phyloP scores from a whole-genome alignment of 1,140 invertebrate species.

The Rhagoletis pomonella region DNA sequence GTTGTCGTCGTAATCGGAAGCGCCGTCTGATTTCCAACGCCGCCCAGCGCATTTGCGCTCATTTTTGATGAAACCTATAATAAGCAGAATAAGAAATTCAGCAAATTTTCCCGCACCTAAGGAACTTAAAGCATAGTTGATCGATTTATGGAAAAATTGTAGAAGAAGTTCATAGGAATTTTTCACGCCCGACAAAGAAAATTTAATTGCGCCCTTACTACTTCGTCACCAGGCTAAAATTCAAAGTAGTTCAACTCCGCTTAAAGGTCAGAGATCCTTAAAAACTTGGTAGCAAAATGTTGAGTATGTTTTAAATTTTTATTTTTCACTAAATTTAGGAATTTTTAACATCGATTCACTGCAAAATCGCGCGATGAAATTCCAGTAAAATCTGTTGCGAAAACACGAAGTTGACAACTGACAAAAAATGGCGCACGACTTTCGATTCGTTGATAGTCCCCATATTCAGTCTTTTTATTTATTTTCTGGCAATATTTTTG shows the following conservation, averaged over 20 bases:
- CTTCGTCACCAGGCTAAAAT: background rate
- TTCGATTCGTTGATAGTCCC: constrained; percentile 38
- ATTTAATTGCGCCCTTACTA: constrained; percentile 47
- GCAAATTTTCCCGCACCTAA: background rate
- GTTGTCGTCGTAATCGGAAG: constrained; percentile 34
- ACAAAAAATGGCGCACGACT: constrained; percentile 54
- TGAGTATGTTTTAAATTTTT: background rate
- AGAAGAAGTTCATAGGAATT: background rate
- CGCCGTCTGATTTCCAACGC: background rate
- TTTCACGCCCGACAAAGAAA: constrained; percentile 29
- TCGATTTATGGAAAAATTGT: background rate
- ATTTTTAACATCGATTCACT: background rate
- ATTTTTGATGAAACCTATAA: constrained; percentile 20
- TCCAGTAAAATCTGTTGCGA: constrained; percentile 24
- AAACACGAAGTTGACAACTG: constrained; percentile 48
- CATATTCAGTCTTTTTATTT: constrained; percentile 38
- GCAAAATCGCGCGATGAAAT: constrained; percentile 2
- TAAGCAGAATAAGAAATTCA: background rate
- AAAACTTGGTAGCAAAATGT: background rate
- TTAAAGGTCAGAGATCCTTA: background rate
- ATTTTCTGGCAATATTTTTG: constrained; percentile 26
- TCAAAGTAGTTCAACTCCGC: background rate
- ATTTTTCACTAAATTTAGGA: constrained; percentile 26
- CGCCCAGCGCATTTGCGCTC: constrained; percentile 43
- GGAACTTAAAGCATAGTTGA: background rate